phyloP scores from a whole-genome alignment of 2,888 invertebrate genomes.

The Hirtodrosophila confusa region DNA sequence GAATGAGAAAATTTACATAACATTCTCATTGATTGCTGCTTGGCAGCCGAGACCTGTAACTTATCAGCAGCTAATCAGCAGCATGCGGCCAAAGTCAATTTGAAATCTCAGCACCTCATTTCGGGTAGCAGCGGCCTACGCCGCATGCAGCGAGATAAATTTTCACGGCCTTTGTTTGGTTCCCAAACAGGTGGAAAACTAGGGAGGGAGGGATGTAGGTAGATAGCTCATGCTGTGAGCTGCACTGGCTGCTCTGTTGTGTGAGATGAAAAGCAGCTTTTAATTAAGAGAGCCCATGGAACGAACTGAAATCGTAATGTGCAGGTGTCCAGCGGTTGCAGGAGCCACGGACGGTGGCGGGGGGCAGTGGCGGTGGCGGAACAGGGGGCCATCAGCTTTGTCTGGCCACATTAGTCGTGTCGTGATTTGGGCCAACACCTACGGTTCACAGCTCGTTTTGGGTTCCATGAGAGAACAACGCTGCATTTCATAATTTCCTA shows the following conservation, averaged over 20 bases:
- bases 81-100: conserved; percentile 67
- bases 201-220: not conserved
- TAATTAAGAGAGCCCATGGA: conserved; percentile 64
- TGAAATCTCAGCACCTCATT: conserved; percentile 75
- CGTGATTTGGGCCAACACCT: conserved; percentile 67
- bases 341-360: conserved; percentile 1
- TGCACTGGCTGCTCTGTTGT: conserved; percentile 28
- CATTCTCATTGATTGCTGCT: conserved; percentile 63
- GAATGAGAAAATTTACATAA: conserved; percentile 65
- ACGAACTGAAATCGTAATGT: conserved; percentile 37
- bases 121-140: conserved; percentile 52
- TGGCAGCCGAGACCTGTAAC: conserved; percentile 50
- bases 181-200: conserved; percentile 33
- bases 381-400: conserved; percentile 21
- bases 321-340: conserved; percentile 54
- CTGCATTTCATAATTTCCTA: conserved; percentile 28
- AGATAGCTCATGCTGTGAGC: conserved; percentile 52
- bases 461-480: conserved; percentile 1
- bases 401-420: conserved; percentile 31
- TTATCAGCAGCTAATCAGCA: conserved; percentile 78
- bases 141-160: conserved; percentile 53
- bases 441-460: conserved; percentile 75
- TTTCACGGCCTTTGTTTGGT: conserved; percentile 60
- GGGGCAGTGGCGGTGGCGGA: conserved; percentile 14
- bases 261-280: conserved; percentile 71